These are phyloP conservation scores for Pomacea canaliculata DNA, from an alignment of 2,888 invertebrate genomes.

Conservation along the genomic window DNA sequence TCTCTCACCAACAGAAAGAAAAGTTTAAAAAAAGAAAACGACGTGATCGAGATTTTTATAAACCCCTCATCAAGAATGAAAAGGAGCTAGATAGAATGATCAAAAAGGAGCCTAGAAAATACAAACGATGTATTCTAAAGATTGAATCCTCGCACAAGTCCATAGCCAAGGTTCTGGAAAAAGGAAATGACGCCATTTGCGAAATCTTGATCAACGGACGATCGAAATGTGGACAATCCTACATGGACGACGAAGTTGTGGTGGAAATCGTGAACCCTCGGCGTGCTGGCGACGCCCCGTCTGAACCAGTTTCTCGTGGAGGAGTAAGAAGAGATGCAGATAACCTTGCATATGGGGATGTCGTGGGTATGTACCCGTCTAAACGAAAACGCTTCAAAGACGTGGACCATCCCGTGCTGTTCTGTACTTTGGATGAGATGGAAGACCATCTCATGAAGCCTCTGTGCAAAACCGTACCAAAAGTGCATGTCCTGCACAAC, in stretches of 20 bases:
- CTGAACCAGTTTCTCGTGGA: background rate
- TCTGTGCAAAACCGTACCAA: slow-evolving; percentile 51
- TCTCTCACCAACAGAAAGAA: background rate
- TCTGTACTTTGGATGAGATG: slow-evolving; percentile 43
- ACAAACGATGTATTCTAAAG: slow-evolving; percentile 28
- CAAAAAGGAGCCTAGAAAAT: slow-evolving; percentile 10
- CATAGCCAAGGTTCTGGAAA: slow-evolving; percentile 18
- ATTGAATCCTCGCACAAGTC: slow-evolving; percentile 30
- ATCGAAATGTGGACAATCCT: slow-evolving; percentile 35
- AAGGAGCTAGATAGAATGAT: background rate
- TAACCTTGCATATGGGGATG: slow-evolving; percentile 35
- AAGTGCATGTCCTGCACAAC: slow-evolving; percentile 34
- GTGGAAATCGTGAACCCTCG: slow-evolving; percentile 29
- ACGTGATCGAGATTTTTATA: background rate
- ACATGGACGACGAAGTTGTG: slow-evolving; percentile 32
- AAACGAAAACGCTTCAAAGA: slow-evolving; percentile 32
- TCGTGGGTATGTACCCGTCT: slow-evolving; percentile 37
- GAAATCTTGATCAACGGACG: slow-evolving; percentile 34
- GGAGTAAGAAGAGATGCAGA: background rate
- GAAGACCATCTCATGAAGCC: slow-evolving; percentile 43
- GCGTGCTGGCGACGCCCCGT: background rate
- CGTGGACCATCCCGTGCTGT: slow-evolving; percentile 39
- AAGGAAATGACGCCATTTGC: background rate
- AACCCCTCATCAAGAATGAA: background rate
- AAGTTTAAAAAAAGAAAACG: background rate